These are phyloP conservation scores for Danio aesculapii DNA, from an alignment of 2,797 vertebrate genomes.

Conservation along the genomic window DNA sequence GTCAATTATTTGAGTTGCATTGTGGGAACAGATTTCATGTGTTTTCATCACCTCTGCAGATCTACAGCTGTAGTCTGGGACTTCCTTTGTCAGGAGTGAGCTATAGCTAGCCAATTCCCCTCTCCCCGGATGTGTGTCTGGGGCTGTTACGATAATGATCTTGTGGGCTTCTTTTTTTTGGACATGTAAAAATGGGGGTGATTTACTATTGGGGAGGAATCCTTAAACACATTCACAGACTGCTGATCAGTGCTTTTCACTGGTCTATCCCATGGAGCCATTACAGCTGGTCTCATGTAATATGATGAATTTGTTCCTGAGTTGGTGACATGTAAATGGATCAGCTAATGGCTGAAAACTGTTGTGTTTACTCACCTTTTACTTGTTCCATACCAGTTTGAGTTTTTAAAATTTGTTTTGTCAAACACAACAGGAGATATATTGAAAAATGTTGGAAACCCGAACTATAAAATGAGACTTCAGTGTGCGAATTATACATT, in stretches of 20 bases:
- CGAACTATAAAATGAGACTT: no score
- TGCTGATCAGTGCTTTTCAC: conserved; percentile 11
- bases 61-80: conserved; percentile 10
- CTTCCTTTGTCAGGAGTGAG: conserved; percentile 30
- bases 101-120: conserved; percentile 32
- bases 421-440: no score
- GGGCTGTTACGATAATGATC: conserved; percentile 20
- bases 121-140: conserved; percentile 8
- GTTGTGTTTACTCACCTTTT: neutral
- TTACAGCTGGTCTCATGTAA: neutral
- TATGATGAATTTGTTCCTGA: neutral
- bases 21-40: conserved; percentile 10
- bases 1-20: neutral
- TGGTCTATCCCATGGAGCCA: conserved; percentile 6
- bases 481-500: no score
- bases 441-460: no score
- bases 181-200: neutral
- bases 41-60: conserved; percentile 39
- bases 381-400: no score
- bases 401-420: no score
- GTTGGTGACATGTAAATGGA: neutral
- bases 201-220: conserved; percentile 29
- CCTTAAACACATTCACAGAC: conserved; percentile 22
- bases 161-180: conserved; percentile 12
- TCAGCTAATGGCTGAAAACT: neutral